A percentile compares a stretch with the other conserved stretches of the same genome.
Evolutionary conservation across 2,888 invertebrate genomes (phyloP).

Genomic region (Conistra vaccinii): DNA sequence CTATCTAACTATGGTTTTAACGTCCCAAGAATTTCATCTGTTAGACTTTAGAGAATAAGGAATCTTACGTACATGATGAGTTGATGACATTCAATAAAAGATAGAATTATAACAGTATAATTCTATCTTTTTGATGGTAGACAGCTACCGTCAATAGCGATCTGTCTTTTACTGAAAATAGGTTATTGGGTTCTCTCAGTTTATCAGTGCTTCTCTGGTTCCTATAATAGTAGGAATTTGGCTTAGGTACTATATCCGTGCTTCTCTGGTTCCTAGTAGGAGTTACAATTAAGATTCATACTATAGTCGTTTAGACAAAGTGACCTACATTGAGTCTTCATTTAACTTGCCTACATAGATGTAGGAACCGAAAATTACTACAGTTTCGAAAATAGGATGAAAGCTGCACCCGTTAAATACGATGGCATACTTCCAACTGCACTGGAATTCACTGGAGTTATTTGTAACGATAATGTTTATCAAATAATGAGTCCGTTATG

Average conservation of each 20-base stretch:
- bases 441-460: conserved; percentile 54
- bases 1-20: too few species aligned
- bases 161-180: too few species aligned
- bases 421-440: conserved; percentile 62
- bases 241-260: background rate
- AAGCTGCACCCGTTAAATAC: conserved; percentile 36
- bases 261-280: background rate
- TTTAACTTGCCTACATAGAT: conserved; percentile 20
- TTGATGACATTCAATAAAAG: too few species aligned
- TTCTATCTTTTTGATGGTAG: too few species aligned
- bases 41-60: too few species aligned
- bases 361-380: conserved; percentile 22
- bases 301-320: background rate
- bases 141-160: too few species aligned
- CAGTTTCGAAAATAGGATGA: conserved; percentile 56
- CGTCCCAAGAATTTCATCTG: too few species aligned
- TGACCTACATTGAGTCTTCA: conserved; percentile 54
- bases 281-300: background rate
- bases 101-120: too few species aligned
- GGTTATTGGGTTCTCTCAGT: too few species aligned
- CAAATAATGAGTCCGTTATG: conserved; percentile 55
- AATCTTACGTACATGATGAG: too few species aligned
- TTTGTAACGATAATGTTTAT: conserved; percentile 50
- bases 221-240: too few species aligned
- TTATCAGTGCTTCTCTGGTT: too few species aligned